phyloP scores from a whole-genome alignment of 1,140 invertebrate genomes.

The Ostrea denselamellosa region DNA sequence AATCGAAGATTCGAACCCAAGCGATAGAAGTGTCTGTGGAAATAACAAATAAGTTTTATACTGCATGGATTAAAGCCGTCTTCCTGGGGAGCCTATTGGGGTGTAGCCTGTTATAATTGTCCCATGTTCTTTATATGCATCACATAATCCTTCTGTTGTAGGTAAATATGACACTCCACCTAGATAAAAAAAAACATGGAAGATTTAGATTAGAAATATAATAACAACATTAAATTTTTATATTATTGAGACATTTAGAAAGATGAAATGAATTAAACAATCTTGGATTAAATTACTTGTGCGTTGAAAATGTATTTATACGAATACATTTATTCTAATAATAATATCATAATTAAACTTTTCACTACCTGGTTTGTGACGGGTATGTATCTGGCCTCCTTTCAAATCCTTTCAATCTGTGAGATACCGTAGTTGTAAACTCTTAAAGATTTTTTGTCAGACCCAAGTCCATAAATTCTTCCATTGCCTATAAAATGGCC shows the following conservation, averaged over 20 bases:
- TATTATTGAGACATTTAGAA: too few relatives aligned
- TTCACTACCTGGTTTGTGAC: slow-evolving; percentile 82
- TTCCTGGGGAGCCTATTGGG: not conserved
- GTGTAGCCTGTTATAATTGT: not conserved
- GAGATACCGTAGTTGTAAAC: slow-evolving; percentile 92
- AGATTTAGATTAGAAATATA: too few relatives aligned
- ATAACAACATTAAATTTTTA: too few relatives aligned
- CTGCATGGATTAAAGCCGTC: not conserved
- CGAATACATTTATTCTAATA: too few relatives aligned
- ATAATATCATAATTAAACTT: too few relatives aligned
- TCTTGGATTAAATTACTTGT: too few relatives aligned
- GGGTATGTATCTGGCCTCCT: slow-evolving; percentile 85
- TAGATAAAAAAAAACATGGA: too few relatives aligned
- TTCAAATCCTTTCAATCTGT: slow-evolving; percentile 87
- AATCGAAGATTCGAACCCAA: too few relatives aligned
- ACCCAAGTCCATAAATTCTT: slow-evolving; percentile 85
- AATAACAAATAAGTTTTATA: too few relatives aligned
- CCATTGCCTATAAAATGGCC: slow-evolving; percentile 83
- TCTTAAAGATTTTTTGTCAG: slow-evolving; percentile 88
- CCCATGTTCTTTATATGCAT: not conserved
- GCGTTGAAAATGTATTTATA: too few relatives aligned
- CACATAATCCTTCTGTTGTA: not conserved
- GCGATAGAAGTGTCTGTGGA: too few relatives aligned
- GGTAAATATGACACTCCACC: slow-evolving; percentile 1
- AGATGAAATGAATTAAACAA: too few relatives aligned